Base-by-base conservation (phyloP, 2,888 invertebrate genomes). In the Trachelus stipa region DNA sequence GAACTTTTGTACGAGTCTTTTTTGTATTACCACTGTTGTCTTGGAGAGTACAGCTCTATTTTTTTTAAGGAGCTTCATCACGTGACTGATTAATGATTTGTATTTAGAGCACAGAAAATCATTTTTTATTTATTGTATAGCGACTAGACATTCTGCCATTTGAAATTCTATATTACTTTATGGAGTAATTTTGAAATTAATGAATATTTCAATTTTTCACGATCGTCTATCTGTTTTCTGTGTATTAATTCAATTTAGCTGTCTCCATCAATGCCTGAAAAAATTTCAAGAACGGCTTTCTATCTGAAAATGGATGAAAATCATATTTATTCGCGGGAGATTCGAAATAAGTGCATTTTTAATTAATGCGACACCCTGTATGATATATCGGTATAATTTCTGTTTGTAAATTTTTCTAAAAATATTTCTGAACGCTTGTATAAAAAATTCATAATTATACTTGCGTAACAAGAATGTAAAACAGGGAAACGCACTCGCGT, bases 401-500 rank as follows among this genome's bases (percentile, higher is more conserved):
- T 4, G 56, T 56, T 0, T 6, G 2, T 40, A 23, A 15, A 15
- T 15, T 23, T 40, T 15, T 12, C 0, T 1, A 9, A 9, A 56
- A 56, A 23, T 23, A 56, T 56, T 56, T 9, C 9, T 15, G 23
- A 56, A 23, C 1, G 6, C 56, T 9, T 23, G 2, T 56, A 23
- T 56, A 56, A 6, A 56, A 56, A 23, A 56, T 23, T 2, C 23
- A 2, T 23, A 56, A 56, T 9, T 71, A 71, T 12, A 23, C 34
- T 71, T 23, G 71, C 12, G 4, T 4, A 23, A 34, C 9, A 34
- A 12, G 23, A 71, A 71, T 15, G 11, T 31, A 31, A 71, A 71
- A 71, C 71, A 71, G n/a, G 31, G 71, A 71, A 71, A 71, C 33
- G 34, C 71, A 33, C 71, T 71, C 71, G 71, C 31, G 33, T 31